Evolutionary conservation across 2,797 vertebrate genomes (phyloP).

Genomic region (Enteromius argenteus): DNA sequence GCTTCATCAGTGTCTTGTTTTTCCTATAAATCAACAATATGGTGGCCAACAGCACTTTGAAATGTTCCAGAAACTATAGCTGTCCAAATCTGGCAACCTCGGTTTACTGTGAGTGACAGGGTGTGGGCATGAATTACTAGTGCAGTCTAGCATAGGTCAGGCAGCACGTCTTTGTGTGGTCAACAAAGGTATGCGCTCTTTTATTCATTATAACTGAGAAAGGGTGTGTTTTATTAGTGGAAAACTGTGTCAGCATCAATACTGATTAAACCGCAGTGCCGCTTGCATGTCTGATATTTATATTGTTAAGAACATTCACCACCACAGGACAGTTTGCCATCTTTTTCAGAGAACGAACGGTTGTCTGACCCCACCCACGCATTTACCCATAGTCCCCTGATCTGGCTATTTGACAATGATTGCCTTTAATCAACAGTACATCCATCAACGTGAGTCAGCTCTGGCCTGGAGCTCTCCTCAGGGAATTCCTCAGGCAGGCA

Average conservation of each 20-base stretch:
- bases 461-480: conserved; percentile 72
- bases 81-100: conserved; percentile 46
- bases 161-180: conserved; percentile 68
- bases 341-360: conserved; percentile 4
- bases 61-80: conserved; percentile 52
- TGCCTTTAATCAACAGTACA: conserved; percentile 67
- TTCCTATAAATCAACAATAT: conserved; percentile 47
- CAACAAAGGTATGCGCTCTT: conserved; percentile 64
- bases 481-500: conserved; percentile 79
- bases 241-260: conserved; percentile 70
- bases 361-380: conserved; percentile 17
- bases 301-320: conserved; percentile 16
- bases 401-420: conserved; percentile 62
- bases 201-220: conserved; percentile 73
- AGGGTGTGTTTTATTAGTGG: conserved; percentile 69
- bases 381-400: conserved; percentile 61
- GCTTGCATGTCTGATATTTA: neutral
- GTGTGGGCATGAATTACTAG: conserved; percentile 68
- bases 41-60: conserved; percentile 43
- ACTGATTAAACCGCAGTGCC: conserved; percentile 63
- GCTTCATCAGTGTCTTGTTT: conserved; percentile 35
- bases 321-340: conserved; percentile 14
- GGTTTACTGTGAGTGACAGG: conserved; percentile 63
- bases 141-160: conserved; percentile 64
- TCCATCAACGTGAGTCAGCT: conserved; percentile 70